phyloP scores from a whole-genome alignment of 2,113 vertebrate genomes.

The Nycticryphes semicollaris region DNA sequence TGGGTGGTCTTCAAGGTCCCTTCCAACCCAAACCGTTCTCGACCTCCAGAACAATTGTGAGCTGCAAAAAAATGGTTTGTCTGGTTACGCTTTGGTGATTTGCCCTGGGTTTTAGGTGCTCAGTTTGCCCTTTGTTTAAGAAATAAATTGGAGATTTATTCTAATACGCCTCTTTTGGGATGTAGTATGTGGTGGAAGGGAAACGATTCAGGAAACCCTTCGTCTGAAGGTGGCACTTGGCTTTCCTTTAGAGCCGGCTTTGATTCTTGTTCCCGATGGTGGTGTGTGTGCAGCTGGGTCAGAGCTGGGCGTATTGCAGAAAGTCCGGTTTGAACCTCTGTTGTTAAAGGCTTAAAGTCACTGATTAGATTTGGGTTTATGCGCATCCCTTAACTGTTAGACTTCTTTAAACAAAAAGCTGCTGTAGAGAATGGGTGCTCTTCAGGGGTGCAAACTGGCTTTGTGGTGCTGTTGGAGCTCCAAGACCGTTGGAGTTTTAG shows the following conservation, averaged over 20 bases:
- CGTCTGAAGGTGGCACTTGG: neutral
- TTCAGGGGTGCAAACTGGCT: accelerated
- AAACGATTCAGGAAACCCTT: neutral
- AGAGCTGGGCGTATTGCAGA: neutral
- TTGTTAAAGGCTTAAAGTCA: neutral
- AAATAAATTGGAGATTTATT: accelerated
- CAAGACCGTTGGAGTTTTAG: accelerated
- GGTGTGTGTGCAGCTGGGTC: accelerated
- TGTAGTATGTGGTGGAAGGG: neutral
- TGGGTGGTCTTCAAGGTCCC: neutral
- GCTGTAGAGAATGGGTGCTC: neutral
- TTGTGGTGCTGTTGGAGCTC: neutral
- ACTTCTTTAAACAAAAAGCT: accelerated
- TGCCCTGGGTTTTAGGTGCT: neutral
- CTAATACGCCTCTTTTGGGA: neutral
- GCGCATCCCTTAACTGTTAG: accelerated
- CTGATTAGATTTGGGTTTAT: accelerated
- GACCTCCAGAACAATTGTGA: accelerated
- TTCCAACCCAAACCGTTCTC: neutral
- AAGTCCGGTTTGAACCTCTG: neutral
- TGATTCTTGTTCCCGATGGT: neutral
- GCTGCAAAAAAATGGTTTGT: neutral
- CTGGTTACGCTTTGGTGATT: neutral
- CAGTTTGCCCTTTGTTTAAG: neutral
- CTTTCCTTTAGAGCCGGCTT: neutral